Evolutionary conservation across 2,888 invertebrate genomes (phyloP).

Genomic region (Ptilodon capucinus): DNA sequence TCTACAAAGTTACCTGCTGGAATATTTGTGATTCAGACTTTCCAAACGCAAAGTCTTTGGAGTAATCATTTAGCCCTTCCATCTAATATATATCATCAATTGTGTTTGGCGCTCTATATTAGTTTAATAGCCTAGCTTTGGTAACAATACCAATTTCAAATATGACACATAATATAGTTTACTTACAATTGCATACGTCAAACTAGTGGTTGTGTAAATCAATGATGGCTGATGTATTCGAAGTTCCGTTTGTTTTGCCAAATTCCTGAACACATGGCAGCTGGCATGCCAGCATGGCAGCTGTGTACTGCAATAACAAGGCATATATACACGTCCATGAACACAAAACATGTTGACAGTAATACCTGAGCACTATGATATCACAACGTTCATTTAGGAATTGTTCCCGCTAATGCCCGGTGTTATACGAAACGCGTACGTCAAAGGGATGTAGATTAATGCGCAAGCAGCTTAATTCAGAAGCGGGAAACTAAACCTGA

Average conservation of each 20-base stretch:
- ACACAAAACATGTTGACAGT: not conserved
- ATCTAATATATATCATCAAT: too few species aligned
- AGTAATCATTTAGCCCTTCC: too few species aligned
- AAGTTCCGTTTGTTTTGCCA: not conserved
- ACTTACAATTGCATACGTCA: not conserved
- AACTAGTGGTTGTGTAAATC: not conserved
- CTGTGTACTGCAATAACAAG: not conserved
- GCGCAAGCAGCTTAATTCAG: not conserved
- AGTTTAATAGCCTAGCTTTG: too few species aligned
- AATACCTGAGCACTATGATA: not conserved
- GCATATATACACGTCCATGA: too few species aligned
- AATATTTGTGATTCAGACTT: too few species aligned
- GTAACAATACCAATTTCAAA: not conserved
- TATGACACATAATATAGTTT: not conserved
- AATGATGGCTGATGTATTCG: not conserved
- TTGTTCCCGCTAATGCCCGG: not conserved
- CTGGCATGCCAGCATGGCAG: too few species aligned
- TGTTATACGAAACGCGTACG: not conserved
- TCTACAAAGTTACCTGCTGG: too few species aligned
- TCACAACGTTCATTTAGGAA: not conserved
- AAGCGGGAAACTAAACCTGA: not conserved
- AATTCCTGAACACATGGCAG: not conserved
- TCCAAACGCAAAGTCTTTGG: too few species aligned
- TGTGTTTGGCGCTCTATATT: too few species aligned
- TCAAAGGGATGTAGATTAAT: not conserved